Evolutionary conservation across 2,888 invertebrate species (phyloP), one percentile per base, ranked within the genome.

Genomic region (Callyntrura guangdongensis): DNA sequence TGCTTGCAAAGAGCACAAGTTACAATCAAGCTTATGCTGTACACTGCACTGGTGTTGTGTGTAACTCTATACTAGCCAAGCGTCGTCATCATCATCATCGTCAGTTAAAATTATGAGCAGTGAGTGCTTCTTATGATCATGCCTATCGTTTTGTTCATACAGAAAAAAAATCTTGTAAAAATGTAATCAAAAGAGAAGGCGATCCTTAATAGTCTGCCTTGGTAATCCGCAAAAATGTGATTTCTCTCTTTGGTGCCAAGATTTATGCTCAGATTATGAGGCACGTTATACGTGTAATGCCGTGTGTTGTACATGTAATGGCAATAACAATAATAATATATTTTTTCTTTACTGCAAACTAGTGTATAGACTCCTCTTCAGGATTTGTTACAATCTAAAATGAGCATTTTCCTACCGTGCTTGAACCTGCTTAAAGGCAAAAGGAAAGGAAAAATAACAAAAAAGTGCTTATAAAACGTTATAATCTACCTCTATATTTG

Each of bases 191-290:
- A 27, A 81, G 59, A 86, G 79, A 77, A 89, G 83, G 72, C 77
- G 90, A 90, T 86, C 86, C 90, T 90, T 90, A 79, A 86, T 61
- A 72, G 90, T 86, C 86, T 82, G 86, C 90, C 82, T 86, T 86
- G 90, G 72, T 90, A 86, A 86, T 90, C 90, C 90, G 86, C 82
- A 90, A 90, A 81, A 90, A 86, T 90, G 90, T 86, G 86, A 90
- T 90, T 90, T 90, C 90, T 86, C 90, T 86, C 86, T 90, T 86
- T 86, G 90, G 86, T 90, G 90, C 90, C 90, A 90, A 90, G 90
- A 90, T 90, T 90, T 90, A 90, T 86, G 86, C 90, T 56, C 82
- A 90, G 89, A 90, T 90, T 90, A 90, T 85, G 53, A 85, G 85
- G 85, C 81, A 90, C 85, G 89, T 69, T 89, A 74, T 49, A n/a